Base-by-base conservation (phyloP, 1,140 invertebrate species). In the Anastrepha ludens region DNA sequence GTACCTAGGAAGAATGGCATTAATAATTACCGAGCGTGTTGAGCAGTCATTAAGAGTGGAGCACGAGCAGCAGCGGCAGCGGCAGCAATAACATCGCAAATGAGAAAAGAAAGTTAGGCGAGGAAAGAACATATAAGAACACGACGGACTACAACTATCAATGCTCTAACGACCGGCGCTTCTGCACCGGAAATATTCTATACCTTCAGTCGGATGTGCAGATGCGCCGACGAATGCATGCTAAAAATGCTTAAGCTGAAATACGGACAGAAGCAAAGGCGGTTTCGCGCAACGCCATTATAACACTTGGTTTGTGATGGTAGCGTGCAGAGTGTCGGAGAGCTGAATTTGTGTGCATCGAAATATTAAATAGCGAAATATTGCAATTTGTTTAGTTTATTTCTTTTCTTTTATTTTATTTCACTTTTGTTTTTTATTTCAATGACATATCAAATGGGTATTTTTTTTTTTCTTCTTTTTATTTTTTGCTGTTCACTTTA, bases 11-110 rank as follows among this genome's bases (percentile, higher is more conserved):
- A 62, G 44, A 41, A 70, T 13, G 86, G 65, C 86, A 87, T 87
- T 67, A 87, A 87, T 87, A 87, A 87, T 87, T 87, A 87, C 64
- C 86, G 65, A 87, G 60, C 86, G 86, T 87, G 29, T 87, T 87
- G 62, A 87, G 86, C 41, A 62, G 86, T 87, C 86, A 67, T 87
- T 87, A 50, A 39, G 41, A 17, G 58, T 62, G 15, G 62, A 58
- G 39, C 64, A 87, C 58, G 58, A 39, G 59, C 39, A 65, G 3
- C 8, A 29, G 20, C 44, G 44, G 29, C 17, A n/a, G 17, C 39
- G 47, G 13, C 58, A 86, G 85, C 58, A 17, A 60, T 60, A 86
- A 47, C 15, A n/a, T 2, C 58, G 29, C 58, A 86, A 65, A 86
- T 58, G 47, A 81, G 20, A 81, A 29, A 4, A 58, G 44, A 2